Evolutionary conservation across 2,113 vertebrate species (phyloP).

Genomic region (Cromileptes altivelis): DNA sequence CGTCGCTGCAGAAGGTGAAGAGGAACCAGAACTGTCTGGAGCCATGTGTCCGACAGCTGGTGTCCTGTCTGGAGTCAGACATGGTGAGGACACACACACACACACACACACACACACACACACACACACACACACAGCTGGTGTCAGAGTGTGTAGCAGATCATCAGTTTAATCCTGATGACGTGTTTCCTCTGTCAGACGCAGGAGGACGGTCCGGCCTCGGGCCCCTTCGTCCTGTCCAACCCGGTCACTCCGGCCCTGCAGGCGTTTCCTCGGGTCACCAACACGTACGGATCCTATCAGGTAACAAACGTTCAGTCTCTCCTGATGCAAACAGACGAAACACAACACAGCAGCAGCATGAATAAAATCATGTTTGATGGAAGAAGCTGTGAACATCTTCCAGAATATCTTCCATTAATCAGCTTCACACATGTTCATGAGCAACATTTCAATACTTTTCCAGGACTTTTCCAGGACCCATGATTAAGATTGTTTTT

Average conservation of each 20-base stretch:
- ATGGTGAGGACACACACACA: slow-evolving; percentile 86
- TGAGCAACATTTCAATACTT: too few species aligned
- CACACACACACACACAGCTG: not conserved
- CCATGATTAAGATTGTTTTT: too few species aligned
- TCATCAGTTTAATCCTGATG: not conserved
- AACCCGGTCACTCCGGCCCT: slow-evolving; percentile 92
- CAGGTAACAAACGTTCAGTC: slow-evolving; percentile 70
- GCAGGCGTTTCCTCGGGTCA: slow-evolving; percentile 93
- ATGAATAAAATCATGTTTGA: too few species aligned
- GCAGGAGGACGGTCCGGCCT: slow-evolving; percentile 91
- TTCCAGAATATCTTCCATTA: too few species aligned
- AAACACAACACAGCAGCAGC: too few species aligned
- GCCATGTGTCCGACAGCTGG: slow-evolving; percentile 96
- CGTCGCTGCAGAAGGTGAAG: slow-evolving; percentile 98
- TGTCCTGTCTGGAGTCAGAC: slow-evolving; percentile 96
- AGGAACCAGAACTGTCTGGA: slow-evolving; percentile 98
- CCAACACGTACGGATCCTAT: slow-evolving; percentile 97
- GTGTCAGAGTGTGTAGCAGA: too few species aligned
- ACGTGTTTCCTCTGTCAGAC: slow-evolving; percentile 81
- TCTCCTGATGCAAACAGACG: not conserved
- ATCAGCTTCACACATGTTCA: too few species aligned
- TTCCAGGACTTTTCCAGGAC: too few species aligned
- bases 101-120: not conserved
- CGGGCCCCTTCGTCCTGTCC: slow-evolving; percentile 90
- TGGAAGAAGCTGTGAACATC: too few species aligned